phyloP scores from a whole-genome alignment of 2,797 vertebrate species.

The Gallinago nigripennis region DNA sequence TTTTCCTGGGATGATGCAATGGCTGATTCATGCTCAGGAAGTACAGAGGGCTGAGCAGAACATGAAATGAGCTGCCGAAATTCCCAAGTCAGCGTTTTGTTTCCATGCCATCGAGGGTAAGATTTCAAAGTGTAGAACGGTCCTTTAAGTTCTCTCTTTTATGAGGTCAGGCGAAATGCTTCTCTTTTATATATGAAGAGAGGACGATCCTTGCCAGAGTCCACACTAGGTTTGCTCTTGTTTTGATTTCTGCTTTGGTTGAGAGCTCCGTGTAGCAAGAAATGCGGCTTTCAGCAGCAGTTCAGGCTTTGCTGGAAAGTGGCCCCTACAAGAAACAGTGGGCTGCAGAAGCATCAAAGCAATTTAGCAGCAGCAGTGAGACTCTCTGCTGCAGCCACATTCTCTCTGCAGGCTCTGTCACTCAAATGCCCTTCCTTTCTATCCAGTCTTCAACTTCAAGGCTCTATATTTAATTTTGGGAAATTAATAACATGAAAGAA shows the following conservation, averaged over 20 bases:
- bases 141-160: constrained; percentile 49
- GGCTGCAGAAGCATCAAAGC: background rate
- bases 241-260: constrained; percentile 33
- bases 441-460: background rate
- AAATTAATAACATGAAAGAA: background rate
- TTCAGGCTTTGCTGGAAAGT: background rate
- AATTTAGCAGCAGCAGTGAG: background rate
- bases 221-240: background rate
- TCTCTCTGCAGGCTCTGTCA: background rate
- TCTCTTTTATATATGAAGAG: constrained; percentile 31
- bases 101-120: constrained; percentile 12
- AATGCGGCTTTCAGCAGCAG: constrained; percentile 10
- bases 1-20: constrained; percentile 56
- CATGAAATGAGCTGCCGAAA: constrained; percentile 5
- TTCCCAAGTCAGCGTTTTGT: constrained; percentile 37
- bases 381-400: background rate
- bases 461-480: background rate
- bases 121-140: constrained; percentile 12
- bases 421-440: background rate
- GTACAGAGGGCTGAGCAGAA: background rate
- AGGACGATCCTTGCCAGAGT: constrained; percentile 42
- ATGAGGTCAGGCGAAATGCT: constrained; percentile 59
- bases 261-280: constrained; percentile 2
- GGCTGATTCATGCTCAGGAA: background rate
- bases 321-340: background rate